Evolutionary conservation across 2,113 vertebrate species (phyloP).

Genomic region (Lophura nycthemera): DNA sequence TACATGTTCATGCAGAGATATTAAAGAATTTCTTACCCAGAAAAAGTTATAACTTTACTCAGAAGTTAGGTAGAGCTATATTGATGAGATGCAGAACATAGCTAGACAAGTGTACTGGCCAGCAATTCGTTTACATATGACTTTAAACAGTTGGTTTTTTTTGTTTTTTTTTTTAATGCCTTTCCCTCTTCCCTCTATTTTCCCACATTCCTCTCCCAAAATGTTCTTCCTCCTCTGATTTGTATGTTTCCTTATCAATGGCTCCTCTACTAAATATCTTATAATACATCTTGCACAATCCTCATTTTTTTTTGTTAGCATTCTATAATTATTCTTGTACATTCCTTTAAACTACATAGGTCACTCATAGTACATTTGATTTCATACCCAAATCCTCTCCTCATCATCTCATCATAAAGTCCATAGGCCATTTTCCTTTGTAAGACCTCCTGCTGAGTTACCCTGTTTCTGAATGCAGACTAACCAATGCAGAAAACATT

Average conservation of each 20-base stretch:
- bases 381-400: neutral
- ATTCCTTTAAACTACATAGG: neutral
- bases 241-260: neutral
- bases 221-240: too few relatives aligned
- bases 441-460: neutral
- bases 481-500: fast-evolving
- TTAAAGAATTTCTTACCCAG: neutral
- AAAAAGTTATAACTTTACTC: neutral
- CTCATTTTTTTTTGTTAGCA: neutral
- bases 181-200: neutral
- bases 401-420: neutral
- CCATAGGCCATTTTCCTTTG: fast-evolving
- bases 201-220: neutral
- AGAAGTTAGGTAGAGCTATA: neutral
- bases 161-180: neutral
- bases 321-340: neutral
- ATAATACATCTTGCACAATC: neutral
- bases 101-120: neutral
- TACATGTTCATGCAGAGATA: fast-evolving
- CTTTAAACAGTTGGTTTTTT: too few relatives aligned
- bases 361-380: neutral
- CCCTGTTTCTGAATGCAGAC: neutral
- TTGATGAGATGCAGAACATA: neutral
- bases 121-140: neutral
- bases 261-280: neutral